Base-by-base conservation (phyloP, 1,140 invertebrate genomes). In the Eubasilissa regina region DNA sequence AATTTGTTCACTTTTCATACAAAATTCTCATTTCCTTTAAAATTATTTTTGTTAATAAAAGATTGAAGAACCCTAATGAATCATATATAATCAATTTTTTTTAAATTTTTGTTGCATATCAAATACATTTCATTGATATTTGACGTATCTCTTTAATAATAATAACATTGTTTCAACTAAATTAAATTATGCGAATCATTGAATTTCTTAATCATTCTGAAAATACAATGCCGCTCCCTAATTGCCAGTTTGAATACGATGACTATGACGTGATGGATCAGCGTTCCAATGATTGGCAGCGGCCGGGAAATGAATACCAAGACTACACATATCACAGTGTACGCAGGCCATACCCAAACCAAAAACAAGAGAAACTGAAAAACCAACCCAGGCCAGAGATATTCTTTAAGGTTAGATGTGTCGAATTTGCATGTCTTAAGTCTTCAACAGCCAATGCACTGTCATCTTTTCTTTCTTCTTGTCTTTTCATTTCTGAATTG, bases 401-500 rank as follows among this genome's bases (percentile, higher is more conserved):
- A 55, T 83, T 78, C 60, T 78, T 83, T 19, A 83, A 83, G 81
- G 81, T 83, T 74, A 76, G 79, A 78, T 77, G 75, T 75, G 66
- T 70, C 66, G n/a, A 13, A 25, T 72, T 43, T 19, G 13, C 51
- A 35, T 74, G 53, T 51, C 68, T 43, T 47, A 21, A 35, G 21
- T 13, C 25, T 21, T 25, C n/a, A 35, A 21, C 60, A 25, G n/a
- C 55, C 55, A 58, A 58, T 58, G 55, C 55, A 58, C 55, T 58
- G 55, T 58, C 55, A 72, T 44, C 43, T 48, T 72, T 72, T 51
- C 12, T 70, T 48, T 21, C 43, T 72, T 44, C 44, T 72, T 21
- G 17, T 15, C 55, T 19, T 55, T 55, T 55, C 53, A 55, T 17
- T 4, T 55, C 7, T 15, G 7, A 55, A 21, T 3, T 10, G 3